phyloP scores from a whole-genome alignment of 2,113 vertebrate species.

The Heterochromis multidens region DNA sequence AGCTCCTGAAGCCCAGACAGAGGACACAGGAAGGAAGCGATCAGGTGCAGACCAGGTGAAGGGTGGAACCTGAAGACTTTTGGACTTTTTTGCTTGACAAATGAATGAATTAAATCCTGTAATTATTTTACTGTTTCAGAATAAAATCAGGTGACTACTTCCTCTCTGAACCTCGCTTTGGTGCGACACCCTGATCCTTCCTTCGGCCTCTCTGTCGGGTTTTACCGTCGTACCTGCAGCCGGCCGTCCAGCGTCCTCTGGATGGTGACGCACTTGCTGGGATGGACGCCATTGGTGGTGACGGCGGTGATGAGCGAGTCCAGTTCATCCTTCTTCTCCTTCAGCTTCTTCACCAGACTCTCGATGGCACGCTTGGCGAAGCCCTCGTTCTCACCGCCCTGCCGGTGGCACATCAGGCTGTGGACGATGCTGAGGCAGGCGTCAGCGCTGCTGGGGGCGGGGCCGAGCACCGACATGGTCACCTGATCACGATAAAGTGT shows the following conservation, averaged over 20 bases:
- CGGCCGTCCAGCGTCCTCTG: constrained; percentile 85
- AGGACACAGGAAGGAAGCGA: neutral
- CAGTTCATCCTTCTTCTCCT: constrained; percentile 84
- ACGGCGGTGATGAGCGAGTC: constrained; percentile 83
- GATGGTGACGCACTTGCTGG: constrained; percentile 85
- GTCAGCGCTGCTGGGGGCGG: constrained; percentile 62
- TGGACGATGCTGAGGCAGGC: constrained; percentile 81
- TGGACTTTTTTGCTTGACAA: neutral
- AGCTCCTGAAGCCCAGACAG: neutral
- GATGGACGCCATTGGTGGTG: constrained; percentile 80
- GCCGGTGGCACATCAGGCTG: constrained; percentile 86
- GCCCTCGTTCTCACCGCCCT: constrained; percentile 81
- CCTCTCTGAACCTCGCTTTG: neutral
- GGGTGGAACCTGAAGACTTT: neutral
- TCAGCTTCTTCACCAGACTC: constrained; percentile 81
- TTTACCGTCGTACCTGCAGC: constrained; percentile 75
- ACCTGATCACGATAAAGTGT: neutral
- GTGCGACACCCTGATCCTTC: neutral
- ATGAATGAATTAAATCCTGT: neutral
- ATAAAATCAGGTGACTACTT: neutral
- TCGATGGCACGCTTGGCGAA: constrained; percentile 84
- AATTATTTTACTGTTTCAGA: neutral
- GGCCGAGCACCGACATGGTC: constrained; percentile 61
- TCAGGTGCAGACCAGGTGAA: neutral
- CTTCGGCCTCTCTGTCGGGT: neutral